Base-by-base conservation (phyloP, 1,140 invertebrate genomes). In the Patella vulgata region DNA sequence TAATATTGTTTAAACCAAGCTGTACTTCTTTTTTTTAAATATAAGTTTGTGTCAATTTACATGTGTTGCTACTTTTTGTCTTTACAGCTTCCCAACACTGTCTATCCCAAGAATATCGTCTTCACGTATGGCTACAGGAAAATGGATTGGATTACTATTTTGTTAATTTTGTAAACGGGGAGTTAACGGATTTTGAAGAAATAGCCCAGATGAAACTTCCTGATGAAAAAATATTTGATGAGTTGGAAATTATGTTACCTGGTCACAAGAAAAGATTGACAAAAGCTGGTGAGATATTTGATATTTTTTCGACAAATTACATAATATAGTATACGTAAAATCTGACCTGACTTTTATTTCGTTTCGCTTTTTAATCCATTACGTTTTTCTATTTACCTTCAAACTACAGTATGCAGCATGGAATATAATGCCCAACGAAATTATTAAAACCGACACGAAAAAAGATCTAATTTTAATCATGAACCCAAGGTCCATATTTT, bases 161-260 rank as follows among this genome's bases (percentile, higher is more conserved):
- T 25, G 63, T 71, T 2, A 71, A 71, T 33, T 82, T 82, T 52
- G 27, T 79, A 9, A 59, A 71, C 27, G 76, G 75, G 33, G 77
- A 75, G 12, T 54, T 74, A 2, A 63, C 63, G 25, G 68, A 77
- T 36, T 64, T 80, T 0, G 62, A 62, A 3, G 60, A 66, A 12
- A 64, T 81, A 2, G 59, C 52, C 8, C 43, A 60, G 28, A 55
- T 80, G 8, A 68, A 73, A 19, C 56, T 79, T 1, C 75, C 77
- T 6, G 71, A 77, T 50, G 76, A 77, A 28, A 61, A 75, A 1
- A 28, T 79, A 9, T 82, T 76, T 51, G 77, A 79, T 54, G 78
- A 81, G 42, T 56, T 82, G 9, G 81, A 82, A 63, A 81, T 82
- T 9, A 74, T 71, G 17, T 55, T 82, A 9, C 79, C 78, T 9